Base-by-base conservation (phyloP, 2,888 invertebrate species). In the Choreutis nemorana region DNA sequence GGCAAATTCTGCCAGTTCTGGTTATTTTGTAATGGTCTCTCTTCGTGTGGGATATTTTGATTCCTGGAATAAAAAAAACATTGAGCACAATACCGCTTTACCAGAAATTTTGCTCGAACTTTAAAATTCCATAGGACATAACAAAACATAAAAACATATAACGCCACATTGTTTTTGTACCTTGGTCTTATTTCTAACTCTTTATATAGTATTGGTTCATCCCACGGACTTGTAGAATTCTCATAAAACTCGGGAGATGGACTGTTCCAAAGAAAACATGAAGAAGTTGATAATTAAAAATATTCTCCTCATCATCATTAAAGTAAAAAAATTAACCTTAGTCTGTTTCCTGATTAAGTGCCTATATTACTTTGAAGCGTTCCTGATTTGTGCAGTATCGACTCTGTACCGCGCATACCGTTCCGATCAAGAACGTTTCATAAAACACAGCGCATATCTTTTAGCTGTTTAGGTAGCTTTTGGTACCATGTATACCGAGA, bases 191-290 rank as follows among this genome's bases (percentile, higher is more conserved):
- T 50, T 37, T 58, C 56, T 50, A 48, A 48, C 25, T 65, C 61
- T 42, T 65, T 62, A 37, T 58, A 62, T 37, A 64, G 50, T 42
- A 78, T 48, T 52, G 83, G 83, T 55, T 78, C 72, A 59, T 84
- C 84, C 84, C 84, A 85, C 35, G 81, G 79, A 50, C 70, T 77
- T 48, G 80, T 72, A 38, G 78, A 73, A 51, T 72, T 75, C 53
- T 81, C 83, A 46, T 81, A 71, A 61, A 75, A 81, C 42, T 81
- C 81, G 7, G 81, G 79, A 14, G 81, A 79, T 3, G 80, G 79
- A 56, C 81, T 81, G 47, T 32, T 54, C 49, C 50, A 49, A 39
- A 29, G 23, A 18, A 10, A 27, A 30, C 35, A 30, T 32, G 29
- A 24, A 18, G n/a, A 5, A 26, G n/a, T 4, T 2, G 10, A n/a